Percentiles rank a stretch among this genome's conserved stretches.
phyloP scores from a whole-genome alignment of 2,113 vertebrate species.

The Chroicocephalus ridibundus region DNA sequence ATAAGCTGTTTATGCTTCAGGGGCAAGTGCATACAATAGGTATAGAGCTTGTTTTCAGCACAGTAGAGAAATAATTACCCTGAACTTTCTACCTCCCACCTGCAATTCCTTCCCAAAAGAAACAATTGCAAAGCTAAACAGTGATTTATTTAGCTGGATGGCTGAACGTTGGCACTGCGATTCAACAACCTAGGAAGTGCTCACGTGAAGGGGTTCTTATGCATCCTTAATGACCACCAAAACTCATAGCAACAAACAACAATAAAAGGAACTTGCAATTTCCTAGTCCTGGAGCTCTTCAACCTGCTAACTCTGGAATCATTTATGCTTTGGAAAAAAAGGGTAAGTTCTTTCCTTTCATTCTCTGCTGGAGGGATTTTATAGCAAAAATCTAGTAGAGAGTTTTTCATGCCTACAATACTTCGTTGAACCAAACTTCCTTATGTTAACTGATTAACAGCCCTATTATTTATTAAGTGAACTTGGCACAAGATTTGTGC shows the following conservation, averaged over 20 bases:
- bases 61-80: not conserved
- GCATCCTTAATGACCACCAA: not conserved
- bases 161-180: not conserved
- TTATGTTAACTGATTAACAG: not conserved
- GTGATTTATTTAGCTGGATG: not conserved
- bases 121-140: slow-evolving; percentile 18
- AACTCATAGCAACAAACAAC: not conserved
- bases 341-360: not conserved
- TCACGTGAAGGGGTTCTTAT: not conserved
- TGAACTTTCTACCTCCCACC: slow-evolving; percentile 43
- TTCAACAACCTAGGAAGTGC: not conserved
- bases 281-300: not conserved
- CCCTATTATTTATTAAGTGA: not conserved
- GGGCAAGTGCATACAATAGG: slow-evolving; percentile 13
- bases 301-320: not conserved
- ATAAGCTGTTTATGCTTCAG: slow-evolving; percentile 10
- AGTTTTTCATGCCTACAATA: not conserved
- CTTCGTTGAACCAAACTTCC: not conserved
- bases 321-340: not conserved
- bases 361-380: not conserved
- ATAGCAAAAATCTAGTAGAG: not conserved
- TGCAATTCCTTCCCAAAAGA: not conserved
- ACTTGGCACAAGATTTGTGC: not conserved
- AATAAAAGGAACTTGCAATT: not conserved
- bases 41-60: not conserved